Evolutionary conservation across 1,140 invertebrate species (phyloP), one percentile per base, ranked within the genome.

Genomic region (Reticulitermes speratus): DNA sequence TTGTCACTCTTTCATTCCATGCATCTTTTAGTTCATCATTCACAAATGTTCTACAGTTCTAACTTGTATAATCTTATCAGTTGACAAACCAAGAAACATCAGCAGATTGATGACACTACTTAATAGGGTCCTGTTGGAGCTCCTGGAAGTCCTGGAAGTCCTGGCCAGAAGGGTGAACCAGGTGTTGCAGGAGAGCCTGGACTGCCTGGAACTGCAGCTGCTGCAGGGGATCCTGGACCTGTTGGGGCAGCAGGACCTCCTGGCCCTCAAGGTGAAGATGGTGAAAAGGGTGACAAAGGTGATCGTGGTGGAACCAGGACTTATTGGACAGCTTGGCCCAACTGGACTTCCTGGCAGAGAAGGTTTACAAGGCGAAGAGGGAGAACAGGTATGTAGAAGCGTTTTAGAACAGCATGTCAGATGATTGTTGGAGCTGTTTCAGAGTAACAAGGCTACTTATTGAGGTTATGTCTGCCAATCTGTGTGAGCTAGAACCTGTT

Each of bases 251-350:
- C 87, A 11, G 91, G 91, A 87, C 86, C 86, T 5, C 88, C 88
- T 48, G 90, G 90, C 45, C 86, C 90, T 23, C 89, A 91, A 19
- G 95, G 95, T 14, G 88, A 89, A 21, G 88, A 91, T 82, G 95
- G 95, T 1, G 93, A 94, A 88, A 92, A 93, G 87, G 96, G 95
- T 1, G 95, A 95, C 85, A 95, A 95, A 88, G 96, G 96, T 2
- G 95, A 96, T 12, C 90, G 93, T 89, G 95, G 96, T 21, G 69
- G 69, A 52, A 19, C 9, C 85, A 19, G 90, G 90, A 52, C 88
- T 88, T 1, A 83, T 88, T 85, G 90, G 90, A 30, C 87, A 87
- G 44, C 84, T 88, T 45, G 90, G 89, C 30, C 86, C 87, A 16
- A 85, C 86, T 52, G 91, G 91, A 75, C 87, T 87, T 84, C 87